These are phyloP conservation scores for Oreochromis tanganicae DNA, from an alignment of 2,113 vertebrate species.

Conservation along the genomic window DNA sequence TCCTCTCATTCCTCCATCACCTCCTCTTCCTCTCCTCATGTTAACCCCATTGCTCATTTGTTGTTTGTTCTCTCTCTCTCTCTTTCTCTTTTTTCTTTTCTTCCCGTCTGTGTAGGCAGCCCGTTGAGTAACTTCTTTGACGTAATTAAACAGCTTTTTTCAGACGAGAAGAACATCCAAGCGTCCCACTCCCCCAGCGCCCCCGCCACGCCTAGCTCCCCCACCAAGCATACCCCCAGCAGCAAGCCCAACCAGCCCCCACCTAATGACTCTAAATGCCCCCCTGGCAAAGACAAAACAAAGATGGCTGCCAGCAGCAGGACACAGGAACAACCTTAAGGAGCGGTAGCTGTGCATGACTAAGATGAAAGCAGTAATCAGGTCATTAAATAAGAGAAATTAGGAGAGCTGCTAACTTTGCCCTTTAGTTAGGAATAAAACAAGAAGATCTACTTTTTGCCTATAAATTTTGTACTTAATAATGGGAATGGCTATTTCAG, in stretches of 20 bases:
- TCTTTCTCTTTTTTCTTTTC: constrained; percentile 69
- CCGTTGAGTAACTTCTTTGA: constrained; percentile 99
- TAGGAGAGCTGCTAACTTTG: constrained; percentile 68
- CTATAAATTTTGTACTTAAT: constrained; percentile 61
- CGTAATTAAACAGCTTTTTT: constrained; percentile 99
- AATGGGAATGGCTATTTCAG: constrained; percentile 48
- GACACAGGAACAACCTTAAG: constrained; percentile 89
- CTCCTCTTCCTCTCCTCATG: constrained; percentile 65
- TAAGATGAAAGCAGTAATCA: constrained; percentile 43
- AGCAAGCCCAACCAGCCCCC: constrained; percentile 82
- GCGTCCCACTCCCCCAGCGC: constrained; percentile 85
- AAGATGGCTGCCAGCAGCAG: constrained; percentile 83
- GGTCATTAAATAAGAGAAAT: constrained; percentile 12
- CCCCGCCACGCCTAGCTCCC: constrained; percentile 71
- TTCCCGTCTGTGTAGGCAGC: constrained; percentile 84
- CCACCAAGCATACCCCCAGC: constrained; percentile 85
- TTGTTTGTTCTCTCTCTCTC: constrained; percentile 80
- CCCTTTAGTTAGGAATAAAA: constrained; percentile 36
- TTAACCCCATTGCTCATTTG: constrained; percentile 86
- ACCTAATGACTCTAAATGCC: constrained; percentile 86
- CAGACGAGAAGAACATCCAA: constrained; percentile 99
- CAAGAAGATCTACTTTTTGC: constrained; percentile 50
- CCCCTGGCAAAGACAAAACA: constrained; percentile 87
- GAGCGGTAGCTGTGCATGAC: constrained; percentile 60
- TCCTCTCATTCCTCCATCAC: constrained; percentile 69